A percentile compares a stretch with the other conserved stretches of the same genome.
These are phyloP conservation scores for Corvus hawaiiensis DNA, from an alignment of 2,113 vertebrate species.

Conservation along the genomic window DNA sequence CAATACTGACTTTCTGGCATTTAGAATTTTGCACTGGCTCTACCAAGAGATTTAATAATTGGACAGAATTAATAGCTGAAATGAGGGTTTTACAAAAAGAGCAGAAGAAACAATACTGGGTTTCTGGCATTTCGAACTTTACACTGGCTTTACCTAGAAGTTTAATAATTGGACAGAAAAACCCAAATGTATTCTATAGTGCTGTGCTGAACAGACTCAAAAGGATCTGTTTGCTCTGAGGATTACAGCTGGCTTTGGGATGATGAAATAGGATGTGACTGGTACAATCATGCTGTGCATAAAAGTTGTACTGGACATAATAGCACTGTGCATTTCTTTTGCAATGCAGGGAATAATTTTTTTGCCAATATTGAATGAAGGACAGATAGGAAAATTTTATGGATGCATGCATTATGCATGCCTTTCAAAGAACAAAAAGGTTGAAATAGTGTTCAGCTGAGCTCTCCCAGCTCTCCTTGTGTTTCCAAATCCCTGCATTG, in stretches of 20 bases:
- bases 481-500: not conserved
- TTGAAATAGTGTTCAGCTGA: not conserved
- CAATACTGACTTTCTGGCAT: not conserved
- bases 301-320: not conserved
- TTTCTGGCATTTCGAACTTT: conserved; percentile 14
- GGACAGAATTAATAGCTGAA: not conserved
- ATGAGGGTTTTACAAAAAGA: not conserved
- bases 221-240: not conserved
- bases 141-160: not conserved
- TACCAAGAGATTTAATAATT: conserved; percentile 2
- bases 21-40: not conserved
- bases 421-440: conserved; percentile 16
- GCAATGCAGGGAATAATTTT: not conserved
- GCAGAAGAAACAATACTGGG: not conserved
- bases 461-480: not conserved
- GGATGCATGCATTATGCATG: not conserved
- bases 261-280: conserved; percentile 16
- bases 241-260: not conserved
- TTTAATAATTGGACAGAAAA: conserved; percentile 17
- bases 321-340: conserved; percentile 2
- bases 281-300: not conserved
- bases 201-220: not conserved
- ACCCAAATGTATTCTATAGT: not conserved
- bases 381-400: not conserved
- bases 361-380: conserved; percentile 38